Evolutionary conservation across 1,140 invertebrate species (phyloP).

Genomic region (Orchestia grillus): DNA sequence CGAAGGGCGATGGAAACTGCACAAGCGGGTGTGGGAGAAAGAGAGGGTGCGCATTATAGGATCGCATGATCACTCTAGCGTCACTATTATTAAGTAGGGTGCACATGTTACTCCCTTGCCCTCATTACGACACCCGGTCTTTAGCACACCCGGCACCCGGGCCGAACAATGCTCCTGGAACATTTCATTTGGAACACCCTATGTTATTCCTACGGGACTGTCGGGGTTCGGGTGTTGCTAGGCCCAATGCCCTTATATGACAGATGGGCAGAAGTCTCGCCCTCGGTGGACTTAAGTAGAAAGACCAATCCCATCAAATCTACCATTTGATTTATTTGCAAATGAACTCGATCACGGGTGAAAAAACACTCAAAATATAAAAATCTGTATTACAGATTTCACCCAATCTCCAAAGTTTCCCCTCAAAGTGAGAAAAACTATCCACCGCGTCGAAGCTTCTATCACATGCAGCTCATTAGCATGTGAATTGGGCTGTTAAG

Average conservation of each 20-base stretch:
- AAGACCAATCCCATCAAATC: slow-evolving; percentile 43
- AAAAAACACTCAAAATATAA: not conserved
- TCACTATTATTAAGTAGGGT: slow-evolving; percentile 54
- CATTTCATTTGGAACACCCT: not conserved
- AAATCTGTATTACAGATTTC: not conserved
- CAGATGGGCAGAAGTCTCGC: slow-evolving; percentile 37
- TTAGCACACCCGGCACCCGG: slow-evolving; percentile 27
- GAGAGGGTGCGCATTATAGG: not conserved
- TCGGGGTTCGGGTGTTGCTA: not conserved
- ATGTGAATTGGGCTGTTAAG: not conserved
- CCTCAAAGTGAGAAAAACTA: not conserved
- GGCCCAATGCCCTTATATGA: not conserved
- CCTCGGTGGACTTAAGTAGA: not conserved
- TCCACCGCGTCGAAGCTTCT: not conserved
- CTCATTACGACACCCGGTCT: slow-evolving; percentile 53
- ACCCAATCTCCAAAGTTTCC: not conserved
- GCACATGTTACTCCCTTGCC: slow-evolving; percentile 43
- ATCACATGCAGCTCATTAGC: not conserved
- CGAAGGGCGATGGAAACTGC: not conserved
- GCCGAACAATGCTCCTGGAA: not conserved
- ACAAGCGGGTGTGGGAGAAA: not conserved
- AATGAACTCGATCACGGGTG: not conserved
- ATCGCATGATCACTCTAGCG: slow-evolving; percentile 47
- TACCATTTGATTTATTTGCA: not conserved
- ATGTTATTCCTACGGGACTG: slow-evolving; percentile 40